Evolutionary conservation across 2,797 vertebrate genomes (phyloP), one percentile per base, ranked within the genome.

Genomic region (Ctenochaetus hawaiiensis): DNA sequence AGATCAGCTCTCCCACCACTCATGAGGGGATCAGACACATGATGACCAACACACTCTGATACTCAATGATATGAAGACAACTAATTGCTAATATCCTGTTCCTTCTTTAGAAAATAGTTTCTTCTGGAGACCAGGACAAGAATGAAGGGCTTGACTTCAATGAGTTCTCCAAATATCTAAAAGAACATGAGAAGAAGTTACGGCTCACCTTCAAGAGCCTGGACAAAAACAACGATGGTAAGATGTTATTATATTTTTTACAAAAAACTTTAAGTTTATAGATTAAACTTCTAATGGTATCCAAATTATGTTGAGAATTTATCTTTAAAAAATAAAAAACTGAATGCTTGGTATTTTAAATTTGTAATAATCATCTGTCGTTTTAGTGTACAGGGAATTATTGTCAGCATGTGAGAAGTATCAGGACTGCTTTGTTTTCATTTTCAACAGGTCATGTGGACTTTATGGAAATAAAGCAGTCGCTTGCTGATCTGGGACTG

Each of bases 151-250:
- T 99, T 18, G 96, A 98, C 93, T 97, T 99, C 89, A 89, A 78
- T 47, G 98, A 99, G 93, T 99, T 99, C 92, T 95, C 96, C 90
- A 95, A 91, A 43, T 99, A 99, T 83, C 96, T 99, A 64, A 97
- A 95, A 92, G 97, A 99, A 12, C 98, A 99, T n/a, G 98, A 99
- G 90, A 99, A 97, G 93, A 98, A 99, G 91, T 94, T 99, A 87
- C 95, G 89, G 53, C 89, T 99, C 75, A 98, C 97, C 2, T 99
- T 99, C 94, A 99, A 96, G 89, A 98, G 96, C 90, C 78, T 99
- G 91, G 98, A 99, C 92, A 99, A 96, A 94, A 99, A 99, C 88
- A 96, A 96, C 8, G 98, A 99, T 60, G 98, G 98, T 99, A 87
- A 0, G 17, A 12, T 62, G 26, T 30, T 30, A 30, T 30, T 30